Base-by-base conservation (phyloP, 2,113 vertebrate genomes). In the Microtus richardsoni region DNA sequence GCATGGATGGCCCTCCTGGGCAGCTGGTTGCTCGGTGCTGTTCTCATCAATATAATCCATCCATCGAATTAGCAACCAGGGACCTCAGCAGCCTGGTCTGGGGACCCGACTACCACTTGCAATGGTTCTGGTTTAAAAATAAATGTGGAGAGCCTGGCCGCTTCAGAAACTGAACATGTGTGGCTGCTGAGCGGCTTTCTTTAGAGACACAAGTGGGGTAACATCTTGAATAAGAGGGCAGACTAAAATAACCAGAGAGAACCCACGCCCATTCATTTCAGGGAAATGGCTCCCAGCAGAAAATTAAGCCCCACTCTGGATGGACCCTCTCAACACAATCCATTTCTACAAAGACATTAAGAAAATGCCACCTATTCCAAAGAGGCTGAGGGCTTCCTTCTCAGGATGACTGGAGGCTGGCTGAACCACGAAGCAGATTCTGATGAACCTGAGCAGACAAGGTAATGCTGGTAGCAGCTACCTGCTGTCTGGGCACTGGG, bases 191-290 rank as follows among this genome's bases (percentile, higher is more conserved):
- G 78, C 84, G 91, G 74, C 91, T 95, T 92, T 97, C 95, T 97
- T 97, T 94, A 94, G 86, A 96, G 94, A 89, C 89, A 94, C 66
- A 47, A 4, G 47, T 60, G 70, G 83, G 74, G 91, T 89, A 84
- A 79, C 83, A 60, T 91, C 91, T 97, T 95, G 92, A 97, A 75
- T 92, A 91, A 96, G 82, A 92, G 62, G 93, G 96, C 1, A 92
- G 91, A 89, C 89, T 49, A 95, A 97, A 97, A 96, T 96, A 96
- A 89, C 91, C 87, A 26, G 49, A 44, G 73, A 97, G 88, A 92
- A 75, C 71, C 96, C 94, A 95, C 39, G n/a, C 91, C 89, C 0
- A 16, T 33, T 91, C 68, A 83, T 78, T 79, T 87, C 9, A 19
- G 93, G 78, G 94, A 97, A 96, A 89, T 89, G 91, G 91, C 83